Percentiles rank a stretch among this genome's conserved stretches.
Evolutionary conservation across 2,888 invertebrate species (phyloP).

Genomic region (Cinara cedri): DNA sequence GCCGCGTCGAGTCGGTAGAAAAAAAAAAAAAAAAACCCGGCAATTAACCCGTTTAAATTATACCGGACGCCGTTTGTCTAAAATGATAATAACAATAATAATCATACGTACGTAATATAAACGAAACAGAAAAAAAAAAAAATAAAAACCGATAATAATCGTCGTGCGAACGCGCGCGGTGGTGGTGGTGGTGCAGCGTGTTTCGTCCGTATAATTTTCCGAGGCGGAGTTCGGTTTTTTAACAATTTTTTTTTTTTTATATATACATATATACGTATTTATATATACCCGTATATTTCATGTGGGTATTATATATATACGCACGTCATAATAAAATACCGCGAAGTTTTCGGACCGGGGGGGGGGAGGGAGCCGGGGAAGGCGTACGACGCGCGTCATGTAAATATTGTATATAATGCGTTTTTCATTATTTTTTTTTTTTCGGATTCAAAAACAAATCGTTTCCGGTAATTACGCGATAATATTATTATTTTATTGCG

Average conservation of each 20-base stretch:
- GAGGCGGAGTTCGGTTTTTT: conserved; percentile 12
- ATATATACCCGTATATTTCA: too few relatives aligned
- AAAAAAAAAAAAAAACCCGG: too few relatives aligned
- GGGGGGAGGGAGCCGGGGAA: background rate
- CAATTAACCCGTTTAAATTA: conserved; percentile 49
- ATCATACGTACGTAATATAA: too few relatives aligned
- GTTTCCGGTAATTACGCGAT: conserved; percentile 40
- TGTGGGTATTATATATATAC: too few relatives aligned
- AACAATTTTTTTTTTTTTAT: background rate
- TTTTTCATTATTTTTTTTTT: too few relatives aligned
- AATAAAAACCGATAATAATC: too few relatives aligned
- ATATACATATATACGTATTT: too few relatives aligned
- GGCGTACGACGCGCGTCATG: conserved; percentile 19
- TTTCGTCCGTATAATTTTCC: conserved; percentile 39
- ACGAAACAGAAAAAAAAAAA: too few relatives aligned
- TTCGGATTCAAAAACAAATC: conserved; percentile 40
- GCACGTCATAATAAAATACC: too few relatives aligned
- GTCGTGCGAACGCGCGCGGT: conserved; percentile 10
- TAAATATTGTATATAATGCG: conserved; percentile 18
- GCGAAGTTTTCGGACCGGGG: background rate
- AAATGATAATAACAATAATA: conserved; percentile 19
- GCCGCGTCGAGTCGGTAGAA: too few relatives aligned
- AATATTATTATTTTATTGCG: conserved; percentile 10
- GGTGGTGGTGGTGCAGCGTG: background rate
- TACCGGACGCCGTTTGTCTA: conserved; percentile 51